Base-by-base conservation (phyloP, 2,797 vertebrate species). In the Rhinophrynus dorsalis region DNA sequence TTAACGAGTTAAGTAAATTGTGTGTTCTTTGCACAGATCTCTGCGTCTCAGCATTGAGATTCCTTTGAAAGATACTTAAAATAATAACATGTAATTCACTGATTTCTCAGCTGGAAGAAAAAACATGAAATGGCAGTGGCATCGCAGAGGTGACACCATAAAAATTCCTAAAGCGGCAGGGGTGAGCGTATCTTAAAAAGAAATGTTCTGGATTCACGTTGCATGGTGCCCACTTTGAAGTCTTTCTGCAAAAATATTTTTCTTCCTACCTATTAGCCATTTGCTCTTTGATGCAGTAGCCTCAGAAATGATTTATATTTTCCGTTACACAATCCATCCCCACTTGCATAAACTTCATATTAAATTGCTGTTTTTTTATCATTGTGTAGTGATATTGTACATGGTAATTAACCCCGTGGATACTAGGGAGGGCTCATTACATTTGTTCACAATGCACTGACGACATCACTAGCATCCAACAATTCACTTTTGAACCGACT, bases 161-260 rank as follows among this genome's bases (percentile, higher is more conserved):
- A 68, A 68, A 60, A 52, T 26, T 20, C 47, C 23, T 26, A 18
- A 32, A 44, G 6, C 57, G 21, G 47, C 57, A 52, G 47, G 21
- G 45, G 30, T 24, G 67, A 42, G 21, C 24, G 42, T 44, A 68
- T 68, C 57, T 52, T 59, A 21, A 54, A 68, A 68, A 48, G 24
- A 61, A 61, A 60, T 54, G 57, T 61, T 68, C 56, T 33, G 9
- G 33, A 32, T 52, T 51, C 26, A 60, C 67, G 8, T 60, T 32
- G 56, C 57, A 60, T 68, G 67, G 47, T 30, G 57, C 67, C 67
- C 12, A 51, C 56, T 68, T 68, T 68, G 67, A 68, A 32, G 67
- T 68, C 5, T 60, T 42, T 9, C 56, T 29, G 20, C n/a, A 44
- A 68, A 68, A 58, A 68, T 58, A 59, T 68, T 52, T 68, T 40